Percentiles rank a stretch among this genome's conserved stretches.
Conservation (phyloP, 2,888 invertebrate species). For the Coenonympha glycerion region DNA sequence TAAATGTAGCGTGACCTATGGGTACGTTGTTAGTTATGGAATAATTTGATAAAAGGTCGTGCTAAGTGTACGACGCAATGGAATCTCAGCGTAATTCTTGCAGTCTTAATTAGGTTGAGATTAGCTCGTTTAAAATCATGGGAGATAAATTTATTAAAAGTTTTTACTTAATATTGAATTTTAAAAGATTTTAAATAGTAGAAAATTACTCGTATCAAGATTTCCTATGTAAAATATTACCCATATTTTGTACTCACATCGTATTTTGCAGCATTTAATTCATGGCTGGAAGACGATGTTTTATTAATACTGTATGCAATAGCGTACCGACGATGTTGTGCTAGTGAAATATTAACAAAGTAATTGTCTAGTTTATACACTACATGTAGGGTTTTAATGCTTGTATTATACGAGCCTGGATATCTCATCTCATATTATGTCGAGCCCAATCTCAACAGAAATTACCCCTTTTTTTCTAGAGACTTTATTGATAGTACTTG, state of each 20-base stretch:
- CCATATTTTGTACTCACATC: not conserved
- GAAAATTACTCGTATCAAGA: not conserved
- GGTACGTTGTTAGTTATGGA: too few relatives aligned
- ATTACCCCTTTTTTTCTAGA: too few relatives aligned
- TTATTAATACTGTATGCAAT: not conserved
- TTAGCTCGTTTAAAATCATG: too few relatives aligned
- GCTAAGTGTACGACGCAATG: too few relatives aligned
- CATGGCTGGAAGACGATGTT: not conserved
- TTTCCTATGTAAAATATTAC: not conserved
- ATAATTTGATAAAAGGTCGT: too few relatives aligned
- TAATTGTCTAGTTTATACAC: not conserved
- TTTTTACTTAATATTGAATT: too few relatives aligned
- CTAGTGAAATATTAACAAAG: constrained; percentile 1
- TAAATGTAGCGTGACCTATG: too few relatives aligned
- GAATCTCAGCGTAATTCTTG: too few relatives aligned
- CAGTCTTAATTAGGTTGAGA: too few relatives aligned
- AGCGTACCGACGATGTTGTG: not conserved
- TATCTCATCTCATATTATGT: not conserved
- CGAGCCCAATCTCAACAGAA: too few relatives aligned
- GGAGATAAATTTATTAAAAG: too few relatives aligned
- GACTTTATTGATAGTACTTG: too few relatives aligned
- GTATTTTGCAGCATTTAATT: not conserved
- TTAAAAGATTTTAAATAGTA: not conserved
- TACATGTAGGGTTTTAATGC: not conserved
- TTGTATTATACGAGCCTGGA: not conserved